phyloP scores from a whole-genome alignment of 2,888 invertebrate species.

The Athalia cordata region DNA sequence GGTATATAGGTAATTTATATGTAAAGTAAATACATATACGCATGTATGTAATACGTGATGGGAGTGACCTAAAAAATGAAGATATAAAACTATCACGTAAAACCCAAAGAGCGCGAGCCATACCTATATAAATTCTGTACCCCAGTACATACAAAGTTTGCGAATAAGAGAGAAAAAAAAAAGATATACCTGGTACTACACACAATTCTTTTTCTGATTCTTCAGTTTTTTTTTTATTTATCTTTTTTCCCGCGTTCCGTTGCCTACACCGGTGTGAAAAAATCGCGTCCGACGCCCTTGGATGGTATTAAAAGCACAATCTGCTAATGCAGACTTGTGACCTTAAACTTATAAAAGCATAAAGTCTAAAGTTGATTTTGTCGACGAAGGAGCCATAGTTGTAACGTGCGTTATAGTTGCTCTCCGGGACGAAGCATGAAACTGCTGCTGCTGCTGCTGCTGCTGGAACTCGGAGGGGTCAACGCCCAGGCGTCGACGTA shows the following conservation, averaged over 20 bases:
- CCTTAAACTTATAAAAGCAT: no score
- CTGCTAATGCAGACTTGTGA: background rate
- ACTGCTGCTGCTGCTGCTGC: no score
- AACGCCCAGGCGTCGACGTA: constrained; percentile 69
- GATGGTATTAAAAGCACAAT: constrained; percentile 30
- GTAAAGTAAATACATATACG: no score
- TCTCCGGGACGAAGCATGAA: constrained; percentile 24
- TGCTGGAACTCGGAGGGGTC: constrained; percentile 60
- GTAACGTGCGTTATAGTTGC: constrained; percentile 5
- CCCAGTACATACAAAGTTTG: background rate
- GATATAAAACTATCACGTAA: constrained; percentile 1
- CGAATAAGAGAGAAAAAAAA: background rate
- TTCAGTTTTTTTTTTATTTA: background rate
- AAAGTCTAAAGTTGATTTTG: constrained; percentile 8
- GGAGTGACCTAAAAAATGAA: constrained; percentile 25
- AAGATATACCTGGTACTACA: background rate
- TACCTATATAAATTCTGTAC: background rate
- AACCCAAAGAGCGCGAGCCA: background rate
- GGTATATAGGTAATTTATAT: background rate
- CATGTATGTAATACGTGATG: background rate
- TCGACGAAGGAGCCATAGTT: constrained; percentile 17
- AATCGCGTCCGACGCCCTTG: constrained; percentile 13
- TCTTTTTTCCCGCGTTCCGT: background rate
- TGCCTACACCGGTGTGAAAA: background rate
- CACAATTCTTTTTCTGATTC: no score